Conservation (phyloP, 2,113 vertebrate genomes). For the Orycteropus afer region DNA sequence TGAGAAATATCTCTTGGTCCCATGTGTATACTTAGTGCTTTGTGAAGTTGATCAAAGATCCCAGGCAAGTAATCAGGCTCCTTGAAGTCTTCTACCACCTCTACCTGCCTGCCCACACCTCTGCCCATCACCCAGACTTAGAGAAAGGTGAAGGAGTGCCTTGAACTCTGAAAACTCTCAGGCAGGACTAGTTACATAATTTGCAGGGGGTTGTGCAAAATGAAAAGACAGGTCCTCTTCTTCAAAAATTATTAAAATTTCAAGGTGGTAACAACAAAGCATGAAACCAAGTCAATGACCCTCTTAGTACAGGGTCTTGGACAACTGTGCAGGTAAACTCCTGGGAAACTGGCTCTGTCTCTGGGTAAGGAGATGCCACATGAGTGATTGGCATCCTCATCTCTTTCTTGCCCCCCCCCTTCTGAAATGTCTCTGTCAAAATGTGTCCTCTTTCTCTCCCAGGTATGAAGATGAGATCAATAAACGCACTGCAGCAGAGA, state of each 20-base stretch:
- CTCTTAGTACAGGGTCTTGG: neutral
- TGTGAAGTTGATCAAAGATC: neutral
- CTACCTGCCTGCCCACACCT: neutral
- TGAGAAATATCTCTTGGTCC: neutral
- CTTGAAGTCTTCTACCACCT: neutral
- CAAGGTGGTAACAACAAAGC: neutral
- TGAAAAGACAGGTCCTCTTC: neutral
- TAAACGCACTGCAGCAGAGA: constrained; percentile 90
- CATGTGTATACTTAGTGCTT: accelerated
- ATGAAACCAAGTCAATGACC: neutral
- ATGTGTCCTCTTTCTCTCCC: neutral
- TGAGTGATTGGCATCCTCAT: neutral
- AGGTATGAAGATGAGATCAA: constrained; percentile 98
- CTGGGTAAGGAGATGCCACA: neutral
- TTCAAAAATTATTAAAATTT: constrained; percentile 20
- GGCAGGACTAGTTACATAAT: neutral
- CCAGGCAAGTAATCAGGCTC: neutral
- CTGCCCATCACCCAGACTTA: neutral
- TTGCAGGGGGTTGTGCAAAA: neutral
- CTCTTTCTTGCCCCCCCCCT: neutral
- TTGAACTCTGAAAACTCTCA: neutral
- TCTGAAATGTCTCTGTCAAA: neutral
- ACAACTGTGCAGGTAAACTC: accelerated
- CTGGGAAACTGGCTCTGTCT: neutral
- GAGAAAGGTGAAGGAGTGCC: neutral